phyloP scores from a whole-genome alignment of 2,888 invertebrate genomes.

The Scelioninae gen. 1 region DNA sequence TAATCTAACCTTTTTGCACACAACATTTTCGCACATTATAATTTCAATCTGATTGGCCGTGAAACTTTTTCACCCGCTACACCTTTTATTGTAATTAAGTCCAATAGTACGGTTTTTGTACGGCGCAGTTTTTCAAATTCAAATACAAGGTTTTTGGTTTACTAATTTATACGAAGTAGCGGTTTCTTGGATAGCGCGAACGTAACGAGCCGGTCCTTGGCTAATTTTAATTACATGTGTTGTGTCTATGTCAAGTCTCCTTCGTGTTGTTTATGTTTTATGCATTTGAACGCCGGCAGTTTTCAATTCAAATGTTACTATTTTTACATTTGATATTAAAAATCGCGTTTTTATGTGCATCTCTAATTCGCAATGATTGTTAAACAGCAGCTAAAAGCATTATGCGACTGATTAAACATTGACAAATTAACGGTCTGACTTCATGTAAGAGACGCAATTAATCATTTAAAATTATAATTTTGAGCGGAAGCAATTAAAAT shows the following conservation, averaged over 20 bases:
- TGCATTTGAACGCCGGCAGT: constrained; percentile 2
- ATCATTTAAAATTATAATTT: constrained; percentile 29
- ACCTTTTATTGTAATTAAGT: constrained; percentile 35
- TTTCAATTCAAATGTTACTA: constrained; percentile 16
- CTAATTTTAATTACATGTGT: constrained; percentile 38
- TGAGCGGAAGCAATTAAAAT: constrained; percentile 18
- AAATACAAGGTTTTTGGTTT: constrained; percentile 37
- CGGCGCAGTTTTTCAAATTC: constrained; percentile 9
- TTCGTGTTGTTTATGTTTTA: constrained; percentile 34
- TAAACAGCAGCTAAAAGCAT: constrained; percentile 3
- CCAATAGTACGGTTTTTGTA: constrained; percentile 27
- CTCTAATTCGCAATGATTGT: constrained; percentile 2
- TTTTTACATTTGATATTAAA: constrained; percentile 35
- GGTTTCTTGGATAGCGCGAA: constrained; percentile 13
- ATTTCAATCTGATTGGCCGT: constrained; percentile 37
- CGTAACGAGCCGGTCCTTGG: constrained; percentile 36
- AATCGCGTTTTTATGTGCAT: constrained; percentile 20
- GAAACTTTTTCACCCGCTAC: constrained; percentile 23
- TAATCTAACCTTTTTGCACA: constrained; percentile 36
- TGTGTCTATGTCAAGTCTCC: constrained; percentile 12
- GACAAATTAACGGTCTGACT: constrained; percentile 23
- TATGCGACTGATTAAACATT: constrained; percentile 4
- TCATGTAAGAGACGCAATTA: constrained; percentile 12
- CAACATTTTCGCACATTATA: constrained; percentile 52
- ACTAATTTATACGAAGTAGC: constrained; percentile 17